These are phyloP conservation scores for Fabriciana adippe DNA, from an alignment of 2,888 invertebrate species.

Conservation along the genomic window DNA sequence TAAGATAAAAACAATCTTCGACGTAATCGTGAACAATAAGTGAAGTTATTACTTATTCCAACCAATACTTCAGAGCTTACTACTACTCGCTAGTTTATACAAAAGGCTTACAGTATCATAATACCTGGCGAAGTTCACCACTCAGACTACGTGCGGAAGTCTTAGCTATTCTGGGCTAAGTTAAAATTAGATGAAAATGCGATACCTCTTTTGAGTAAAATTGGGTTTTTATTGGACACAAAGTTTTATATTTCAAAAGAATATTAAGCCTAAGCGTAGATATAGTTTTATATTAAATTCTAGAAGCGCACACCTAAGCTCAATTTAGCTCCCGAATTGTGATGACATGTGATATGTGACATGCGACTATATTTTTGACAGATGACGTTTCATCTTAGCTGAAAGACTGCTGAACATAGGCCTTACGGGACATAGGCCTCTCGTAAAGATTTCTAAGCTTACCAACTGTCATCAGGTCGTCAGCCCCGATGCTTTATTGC, in stretches of 20 bases:
- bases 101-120: slow-evolving; percentile 40
- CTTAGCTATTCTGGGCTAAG: slow-evolving; percentile 27
- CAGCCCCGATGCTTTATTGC: too few species aligned
- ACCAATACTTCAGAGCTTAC: slow-evolving; percentile 36
- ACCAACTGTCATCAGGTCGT: too few species aligned
- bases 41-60: slow-evolving; percentile 29
- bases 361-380: too few species aligned
- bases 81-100: slow-evolving; percentile 36
- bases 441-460: too few species aligned
- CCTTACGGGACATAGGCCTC: too few species aligned
- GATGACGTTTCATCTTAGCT: too few species aligned
- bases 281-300: neutral
- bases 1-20: slow-evolving; percentile 10
- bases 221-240: slow-evolving; percentile 17
- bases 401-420: too few species aligned
- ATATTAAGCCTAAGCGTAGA: neutral
- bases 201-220: slow-evolving; percentile 14
- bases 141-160: slow-evolving; percentile 31
- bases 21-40: slow-evolving; percentile 11
- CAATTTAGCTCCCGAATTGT: too few species aligned
- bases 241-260: slow-evolving; percentile 3
- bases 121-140: slow-evolving; percentile 35
- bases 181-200: slow-evolving; percentile 32
- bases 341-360: too few species aligned
- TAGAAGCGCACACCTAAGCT: too few species aligned